phyloP scores from a whole-genome alignment of 2,797 vertebrate genomes.

The Notamacropus eugenii region DNA sequence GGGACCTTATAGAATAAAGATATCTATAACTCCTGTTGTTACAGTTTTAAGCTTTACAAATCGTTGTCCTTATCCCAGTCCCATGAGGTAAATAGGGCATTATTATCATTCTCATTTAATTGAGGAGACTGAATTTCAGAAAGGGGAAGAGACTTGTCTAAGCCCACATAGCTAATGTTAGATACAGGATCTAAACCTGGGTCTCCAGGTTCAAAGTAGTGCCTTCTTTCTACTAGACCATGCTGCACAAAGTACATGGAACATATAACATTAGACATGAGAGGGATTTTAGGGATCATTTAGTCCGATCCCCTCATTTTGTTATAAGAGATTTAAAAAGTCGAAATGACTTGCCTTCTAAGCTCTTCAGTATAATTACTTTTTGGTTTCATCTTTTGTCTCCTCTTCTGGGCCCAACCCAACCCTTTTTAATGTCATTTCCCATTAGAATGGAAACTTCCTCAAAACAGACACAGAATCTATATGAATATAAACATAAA shows the following conservation, averaged over 20 bases:
- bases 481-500: no score
- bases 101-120: neutral
- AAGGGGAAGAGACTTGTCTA: neutral
- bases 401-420: neutral
- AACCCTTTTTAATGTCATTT: neutral
- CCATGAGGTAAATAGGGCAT: neutral
- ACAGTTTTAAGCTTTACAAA: neutral
- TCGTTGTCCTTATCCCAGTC: neutral
- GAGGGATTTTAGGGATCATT: neutral
- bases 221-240: neutral
- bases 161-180: neutral
- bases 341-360: neutral
- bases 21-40: neutral
- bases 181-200: neutral
- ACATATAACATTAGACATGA: neutral
- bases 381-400: neutral
- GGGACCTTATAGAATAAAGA: constrained; percentile 21
- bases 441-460: neutral
- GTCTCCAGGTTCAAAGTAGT: neutral
- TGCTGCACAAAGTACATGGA: neutral
- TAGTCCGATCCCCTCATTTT: neutral
- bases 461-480: neutral
- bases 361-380: neutral
- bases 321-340: neutral
- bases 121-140: constrained; percentile 25